These are phyloP conservation scores for Thalpophila matura DNA, from an alignment of 2,888 invertebrate genomes.

Conservation along the genomic window DNA sequence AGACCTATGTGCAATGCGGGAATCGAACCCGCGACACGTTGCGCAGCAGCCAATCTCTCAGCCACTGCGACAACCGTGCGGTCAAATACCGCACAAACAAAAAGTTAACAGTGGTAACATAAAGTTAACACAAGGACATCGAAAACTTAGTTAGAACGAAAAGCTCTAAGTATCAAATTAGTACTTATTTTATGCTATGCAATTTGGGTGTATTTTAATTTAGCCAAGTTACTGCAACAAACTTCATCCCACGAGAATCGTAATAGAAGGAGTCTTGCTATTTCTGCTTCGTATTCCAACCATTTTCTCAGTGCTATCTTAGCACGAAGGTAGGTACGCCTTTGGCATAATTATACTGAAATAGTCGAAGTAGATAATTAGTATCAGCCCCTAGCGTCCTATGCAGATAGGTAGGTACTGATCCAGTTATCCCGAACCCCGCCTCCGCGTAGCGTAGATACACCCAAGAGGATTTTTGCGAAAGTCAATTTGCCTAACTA, in stretches of 20 bases:
- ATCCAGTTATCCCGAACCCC: background rate
- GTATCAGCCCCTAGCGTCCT: constrained; percentile 14
- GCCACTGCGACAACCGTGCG: no score
- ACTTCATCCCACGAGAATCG: constrained; percentile 48
- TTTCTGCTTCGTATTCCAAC: constrained; percentile 50
- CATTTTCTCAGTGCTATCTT: constrained; percentile 49
- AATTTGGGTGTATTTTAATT: constrained; percentile 9
- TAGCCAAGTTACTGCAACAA: constrained; percentile 7
- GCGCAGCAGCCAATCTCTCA: no score
- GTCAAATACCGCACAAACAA: no score
- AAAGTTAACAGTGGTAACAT: no score
- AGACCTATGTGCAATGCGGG: no score
- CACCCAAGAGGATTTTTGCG: background rate
- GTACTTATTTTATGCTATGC: background rate
- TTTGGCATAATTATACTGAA: constrained; percentile 34
- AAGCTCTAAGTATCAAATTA: background rate
- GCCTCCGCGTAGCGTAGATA: background rate
- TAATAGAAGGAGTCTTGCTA: constrained; percentile 35
- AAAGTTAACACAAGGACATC: constrained; percentile 40
- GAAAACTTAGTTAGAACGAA: constrained; percentile 3
- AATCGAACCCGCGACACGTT: no score
- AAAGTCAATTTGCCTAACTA: background rate
- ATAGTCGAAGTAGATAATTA: constrained; percentile 35
- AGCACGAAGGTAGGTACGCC: constrained; percentile 39
- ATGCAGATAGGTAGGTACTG: constrained; percentile 6